phyloP scores from a whole-genome alignment of 2,888 invertebrate species.

The Pogonocherus hispidulus region DNA sequence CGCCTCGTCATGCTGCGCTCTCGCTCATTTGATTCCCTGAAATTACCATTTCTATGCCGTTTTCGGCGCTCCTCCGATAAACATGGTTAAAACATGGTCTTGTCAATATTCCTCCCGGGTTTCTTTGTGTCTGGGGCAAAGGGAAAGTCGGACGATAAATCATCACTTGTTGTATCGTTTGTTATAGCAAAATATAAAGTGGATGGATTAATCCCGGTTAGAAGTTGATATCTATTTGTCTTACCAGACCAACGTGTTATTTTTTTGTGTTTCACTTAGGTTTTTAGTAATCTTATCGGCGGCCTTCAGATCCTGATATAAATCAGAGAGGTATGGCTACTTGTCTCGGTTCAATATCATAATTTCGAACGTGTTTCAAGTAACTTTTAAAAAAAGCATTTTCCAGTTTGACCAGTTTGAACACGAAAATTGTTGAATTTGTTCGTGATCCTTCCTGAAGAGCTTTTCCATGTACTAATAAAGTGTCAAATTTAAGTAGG shows the following conservation, averaged over 20 bases:
- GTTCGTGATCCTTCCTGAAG: too few relatives aligned
- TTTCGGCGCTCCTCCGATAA: constrained; percentile 20
- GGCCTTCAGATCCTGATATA: too few relatives aligned
- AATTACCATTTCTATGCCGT: constrained; percentile 19
- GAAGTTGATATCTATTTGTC: neutral
- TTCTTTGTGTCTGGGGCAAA: constrained; percentile 7
- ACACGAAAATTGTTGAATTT: too few relatives aligned
- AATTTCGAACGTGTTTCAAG: too few relatives aligned
- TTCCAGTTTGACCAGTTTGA: too few relatives aligned
- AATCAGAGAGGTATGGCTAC: too few relatives aligned
- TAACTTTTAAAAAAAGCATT: too few relatives aligned
- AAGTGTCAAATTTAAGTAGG: too few relatives aligned
- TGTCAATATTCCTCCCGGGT: constrained; percentile 1
- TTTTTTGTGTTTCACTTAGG: neutral
- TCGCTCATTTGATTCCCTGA: constrained; percentile 18
- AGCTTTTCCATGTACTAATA: too few relatives aligned
- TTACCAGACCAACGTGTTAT: neutral
- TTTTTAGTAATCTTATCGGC: neutral
- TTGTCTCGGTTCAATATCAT: too few relatives aligned
- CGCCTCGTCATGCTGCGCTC: constrained; percentile 13
- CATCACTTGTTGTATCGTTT: constrained; percentile 3
- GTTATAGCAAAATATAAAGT: neutral
- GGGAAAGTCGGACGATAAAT: neutral
- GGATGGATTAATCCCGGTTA: neutral
- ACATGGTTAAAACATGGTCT: constrained; percentile 21